Percentiles rank a stretch among this genome's conserved stretches.
phyloP scores from a whole-genome alignment of 2,113 vertebrate species.

The Clarias batrachus region DNA sequence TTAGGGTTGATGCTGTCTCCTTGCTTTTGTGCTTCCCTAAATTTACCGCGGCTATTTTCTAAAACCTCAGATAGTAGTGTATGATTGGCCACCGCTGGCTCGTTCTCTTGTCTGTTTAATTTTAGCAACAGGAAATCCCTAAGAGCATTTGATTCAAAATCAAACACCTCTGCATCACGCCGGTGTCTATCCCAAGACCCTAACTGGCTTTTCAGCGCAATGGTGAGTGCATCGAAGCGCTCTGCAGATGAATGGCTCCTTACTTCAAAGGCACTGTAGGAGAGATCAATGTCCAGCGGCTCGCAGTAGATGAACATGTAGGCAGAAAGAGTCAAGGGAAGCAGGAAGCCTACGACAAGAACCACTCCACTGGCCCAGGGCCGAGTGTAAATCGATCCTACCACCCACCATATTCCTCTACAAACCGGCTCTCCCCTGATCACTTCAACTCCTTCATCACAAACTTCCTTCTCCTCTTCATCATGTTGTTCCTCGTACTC shows the following conservation, averaged over 20 bases:
- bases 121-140: constrained; percentile 82
- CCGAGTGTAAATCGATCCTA: constrained; percentile 90
- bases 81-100: constrained; percentile 46
- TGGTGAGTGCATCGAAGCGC: constrained; percentile 87
- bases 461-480: constrained; percentile 55
- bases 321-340: constrained; percentile 81
- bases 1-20: neutral
- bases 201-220: constrained; percentile 91
- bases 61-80: neutral
- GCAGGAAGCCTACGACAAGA: constrained; percentile 79
- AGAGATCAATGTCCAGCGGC: constrained; percentile 94
- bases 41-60: constrained; percentile 21
- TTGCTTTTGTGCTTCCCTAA: constrained; percentile 28
- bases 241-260: constrained; percentile 93
- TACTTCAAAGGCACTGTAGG: constrained; percentile 96
- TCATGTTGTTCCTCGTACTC: constrained; percentile 50
- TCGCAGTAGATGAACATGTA: constrained; percentile 93
- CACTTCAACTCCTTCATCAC: constrained; percentile 52
- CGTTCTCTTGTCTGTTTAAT: constrained; percentile 60
- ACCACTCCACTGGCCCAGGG: constrained; percentile 81
- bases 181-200: constrained; percentile 90
- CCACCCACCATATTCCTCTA: constrained; percentile 80
- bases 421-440: constrained; percentile 45
- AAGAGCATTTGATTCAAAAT: constrained; percentile 79
- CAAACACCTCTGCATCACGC: constrained; percentile 76